A percentile compares a stretch with the other conserved stretches of the same genome.
These are phyloP conservation scores for Galaxias olidus DNA, from an alignment of 2,797 vertebrate species.

Conservation along the genomic window DNA sequence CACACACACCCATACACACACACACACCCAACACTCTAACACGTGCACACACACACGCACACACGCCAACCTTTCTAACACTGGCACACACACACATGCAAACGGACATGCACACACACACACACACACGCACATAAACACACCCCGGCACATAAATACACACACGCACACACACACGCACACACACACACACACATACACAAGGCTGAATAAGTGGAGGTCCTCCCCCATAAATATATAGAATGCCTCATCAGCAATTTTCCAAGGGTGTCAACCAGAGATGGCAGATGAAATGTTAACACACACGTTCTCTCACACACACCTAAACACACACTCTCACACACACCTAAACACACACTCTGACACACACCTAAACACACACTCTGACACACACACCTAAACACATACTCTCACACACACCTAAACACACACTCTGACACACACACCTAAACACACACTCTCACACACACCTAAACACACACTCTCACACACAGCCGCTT, in stretches of 20 bases:
- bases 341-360: neutral
- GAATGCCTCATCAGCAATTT: constrained; percentile 19
- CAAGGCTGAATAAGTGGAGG: too few relatives aligned
- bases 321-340: neutral
- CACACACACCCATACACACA: too few relatives aligned
- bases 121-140: neutral
- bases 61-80: too few relatives aligned
- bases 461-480: neutral
- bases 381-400: neutral
- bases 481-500: too few relatives aligned
- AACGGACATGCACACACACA: too few relatives aligned
- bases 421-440: neutral
- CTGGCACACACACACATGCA: neutral
- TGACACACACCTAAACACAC: neutral
- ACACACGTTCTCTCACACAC: neutral
- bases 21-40: neutral
- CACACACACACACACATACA: neutral
- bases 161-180: neutral
- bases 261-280: constrained; percentile 1
- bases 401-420: neutral
- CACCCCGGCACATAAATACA: neutral
- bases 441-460: neutral
- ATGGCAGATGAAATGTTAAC: constrained; percentile 24
- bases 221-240: neutral
- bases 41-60: neutral